Conservation (phyloP, 2,888 invertebrate genomes). For the Lepidonotus clava region DNA sequence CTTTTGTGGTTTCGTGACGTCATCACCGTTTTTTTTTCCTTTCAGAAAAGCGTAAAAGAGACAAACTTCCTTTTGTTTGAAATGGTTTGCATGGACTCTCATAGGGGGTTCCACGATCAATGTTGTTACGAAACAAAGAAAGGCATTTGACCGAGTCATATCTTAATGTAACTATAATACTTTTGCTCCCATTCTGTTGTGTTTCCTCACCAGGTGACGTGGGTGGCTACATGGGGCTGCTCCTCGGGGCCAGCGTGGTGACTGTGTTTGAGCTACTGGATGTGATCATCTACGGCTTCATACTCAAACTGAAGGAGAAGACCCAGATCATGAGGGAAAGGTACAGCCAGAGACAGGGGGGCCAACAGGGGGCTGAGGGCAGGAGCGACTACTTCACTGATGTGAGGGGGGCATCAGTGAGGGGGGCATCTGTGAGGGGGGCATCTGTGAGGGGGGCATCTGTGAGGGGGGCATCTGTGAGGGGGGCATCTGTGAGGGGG, state of each 20-base stretch:
- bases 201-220: conserved; percentile 22
- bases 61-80: neutral
- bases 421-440: neutral
- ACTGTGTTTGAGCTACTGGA: conserved; percentile 33
- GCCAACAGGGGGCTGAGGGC: no score
- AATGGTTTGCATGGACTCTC: neutral
- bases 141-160: neutral
- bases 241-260: conserved; percentile 41
- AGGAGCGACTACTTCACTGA: neutral
- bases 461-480: neutral
- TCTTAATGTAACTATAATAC: no score
- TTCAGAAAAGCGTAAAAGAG: neutral
- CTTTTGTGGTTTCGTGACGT: no score
- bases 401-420: neutral
- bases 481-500: no score
- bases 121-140: neutral
- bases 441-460: neutral
- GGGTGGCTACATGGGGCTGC: conserved; percentile 44
- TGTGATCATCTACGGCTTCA: conserved; percentile 46
- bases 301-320: conserved; percentile 19
- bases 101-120: neutral
- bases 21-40: neutral
- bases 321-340: no score
- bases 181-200: no score
- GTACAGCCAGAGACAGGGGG: no score